Base-by-base conservation (phyloP, 2,113 vertebrate species). In the Gnathonemus longibarbis region DNA sequence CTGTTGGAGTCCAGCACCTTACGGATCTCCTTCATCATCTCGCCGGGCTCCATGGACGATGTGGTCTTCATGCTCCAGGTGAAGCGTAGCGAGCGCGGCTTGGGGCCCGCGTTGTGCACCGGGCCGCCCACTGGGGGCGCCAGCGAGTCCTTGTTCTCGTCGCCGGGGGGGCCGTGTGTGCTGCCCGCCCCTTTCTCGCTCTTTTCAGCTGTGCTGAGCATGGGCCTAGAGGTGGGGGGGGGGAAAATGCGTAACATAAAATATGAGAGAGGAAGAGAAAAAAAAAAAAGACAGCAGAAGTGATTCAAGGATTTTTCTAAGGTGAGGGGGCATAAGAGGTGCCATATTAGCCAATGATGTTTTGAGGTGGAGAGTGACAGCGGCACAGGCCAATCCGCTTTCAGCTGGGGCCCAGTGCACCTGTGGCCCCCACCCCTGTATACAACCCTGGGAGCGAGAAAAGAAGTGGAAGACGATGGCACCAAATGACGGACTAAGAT, bases 21-120 rank as follows among this genome's bases (percentile, higher is more conserved):
- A 89, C 96, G 95, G 93, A 97, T 97, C 95, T 97, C 97, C 50
- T 96, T 96, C 95, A 97, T 96, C 97, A 97, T 97, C 94, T 97
- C 97, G 0, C 95, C 95, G 35, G 97, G 96, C 91, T 97, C 97
- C 96, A 97, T 95, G 7, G 97, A 96, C 89, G 96, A 97, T 1
- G 97, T 97, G n/a, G 97, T 97, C 94, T 97, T 97, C 97, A 97
- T 97, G 92, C 96, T 97, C 97, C 97, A 97, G 0, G 97, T 97
- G 94, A 97, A 97, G 83, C 97, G 97, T 0, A 97, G 90, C 0
- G 97, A 97, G 21, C 97, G 96, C 0, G 97, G 97, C 80, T 97
- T 97, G 66, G 95, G 93, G 89, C 97, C 24, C 2, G 19, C 3
- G 46, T 87, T 89, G 42, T 88, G 84, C 62, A 46, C 91, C 24